Conservation (phyloP, 2,797 vertebrate genomes). For the Liasis olivaceus region DNA sequence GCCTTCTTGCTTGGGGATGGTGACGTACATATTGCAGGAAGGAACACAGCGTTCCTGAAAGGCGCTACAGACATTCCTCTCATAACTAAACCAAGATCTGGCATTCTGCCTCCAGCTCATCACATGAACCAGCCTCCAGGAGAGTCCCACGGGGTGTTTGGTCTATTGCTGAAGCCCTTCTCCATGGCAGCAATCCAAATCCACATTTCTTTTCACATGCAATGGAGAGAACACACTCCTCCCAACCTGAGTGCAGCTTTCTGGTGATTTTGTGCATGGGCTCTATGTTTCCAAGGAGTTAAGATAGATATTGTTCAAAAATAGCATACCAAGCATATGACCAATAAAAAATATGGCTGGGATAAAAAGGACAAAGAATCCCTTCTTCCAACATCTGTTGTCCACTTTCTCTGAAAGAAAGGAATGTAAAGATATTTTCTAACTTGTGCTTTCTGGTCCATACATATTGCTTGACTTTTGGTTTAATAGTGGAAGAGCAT, state of each 20-base stretch:
- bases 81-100: conserved; percentile 58
- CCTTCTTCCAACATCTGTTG: background rate
- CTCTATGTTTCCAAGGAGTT: conserved; percentile 59
- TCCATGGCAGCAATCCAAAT: conserved; percentile 54
- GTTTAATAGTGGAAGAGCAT: background rate
- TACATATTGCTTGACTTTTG: no score
- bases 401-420: background rate
- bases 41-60: conserved; percentile 73
- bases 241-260: background rate
- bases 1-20: conserved; percentile 16
- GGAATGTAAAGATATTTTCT: background rate
- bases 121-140: conserved; percentile 35
- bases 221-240: conserved; percentile 36
- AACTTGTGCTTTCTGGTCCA: background rate
- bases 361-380: background rate
- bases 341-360: rapidly evolving
- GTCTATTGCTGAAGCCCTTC: conserved; percentile 52
- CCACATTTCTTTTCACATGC: conserved; percentile 48
- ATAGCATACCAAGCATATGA: background rate
- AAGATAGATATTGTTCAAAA: background rate
- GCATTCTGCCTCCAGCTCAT: background rate
- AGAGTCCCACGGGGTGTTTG: background rate
- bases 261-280: conserved; percentile 40
- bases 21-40: conserved; percentile 70
- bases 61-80: conserved; percentile 68